A percentile compares a stretch with the other conserved stretches of the same genome.
phyloP scores from a whole-genome alignment of 2,888 invertebrate genomes.

The Aleiodes alternator region DNA sequence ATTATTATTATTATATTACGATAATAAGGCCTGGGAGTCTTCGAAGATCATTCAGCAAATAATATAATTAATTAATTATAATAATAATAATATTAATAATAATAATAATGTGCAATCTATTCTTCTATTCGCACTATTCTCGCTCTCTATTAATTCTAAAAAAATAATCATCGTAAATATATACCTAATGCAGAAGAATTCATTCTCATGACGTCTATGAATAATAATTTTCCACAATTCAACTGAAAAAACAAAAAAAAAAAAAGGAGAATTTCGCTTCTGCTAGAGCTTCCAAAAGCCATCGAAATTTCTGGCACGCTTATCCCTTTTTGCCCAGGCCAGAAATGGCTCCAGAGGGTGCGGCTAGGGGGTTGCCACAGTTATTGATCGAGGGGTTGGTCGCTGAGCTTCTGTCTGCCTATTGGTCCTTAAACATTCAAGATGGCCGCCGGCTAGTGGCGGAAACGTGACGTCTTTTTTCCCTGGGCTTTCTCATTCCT shows the following conservation, averaged over 20 bases:
- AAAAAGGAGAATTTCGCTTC: not conserved
- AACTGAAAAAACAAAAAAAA: no score
- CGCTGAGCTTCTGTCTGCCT: constrained; percentile 64
- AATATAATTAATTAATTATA: no score
- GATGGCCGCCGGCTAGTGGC: constrained; percentile 69
- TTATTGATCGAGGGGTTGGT: constrained; percentile 73
- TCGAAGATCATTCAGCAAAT: no score
- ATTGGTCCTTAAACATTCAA: constrained; percentile 55
- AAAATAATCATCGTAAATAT: no score
- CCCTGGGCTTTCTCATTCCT: constrained; percentile 38
- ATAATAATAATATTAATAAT: no score
- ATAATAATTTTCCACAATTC: constrained; percentile 38
- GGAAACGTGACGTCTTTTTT: constrained; percentile 68
- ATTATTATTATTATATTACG: no score
- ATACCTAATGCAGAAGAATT: not conserved
- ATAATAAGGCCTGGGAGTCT: no score
- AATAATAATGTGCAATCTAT: no score
- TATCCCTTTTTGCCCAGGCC: constrained; percentile 35
- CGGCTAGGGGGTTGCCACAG: constrained; percentile 58
- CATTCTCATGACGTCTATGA: constrained; percentile 26
- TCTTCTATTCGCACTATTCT: no score
- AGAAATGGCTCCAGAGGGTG: constrained; percentile 49
- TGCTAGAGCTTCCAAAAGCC: constrained; percentile 5
- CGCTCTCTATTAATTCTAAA: no score
- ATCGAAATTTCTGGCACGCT: constrained; percentile 54